These are phyloP conservation scores for Uromys caudimaculatus DNA, from an alignment of 2,797 vertebrate species.

Conservation along the genomic window DNA sequence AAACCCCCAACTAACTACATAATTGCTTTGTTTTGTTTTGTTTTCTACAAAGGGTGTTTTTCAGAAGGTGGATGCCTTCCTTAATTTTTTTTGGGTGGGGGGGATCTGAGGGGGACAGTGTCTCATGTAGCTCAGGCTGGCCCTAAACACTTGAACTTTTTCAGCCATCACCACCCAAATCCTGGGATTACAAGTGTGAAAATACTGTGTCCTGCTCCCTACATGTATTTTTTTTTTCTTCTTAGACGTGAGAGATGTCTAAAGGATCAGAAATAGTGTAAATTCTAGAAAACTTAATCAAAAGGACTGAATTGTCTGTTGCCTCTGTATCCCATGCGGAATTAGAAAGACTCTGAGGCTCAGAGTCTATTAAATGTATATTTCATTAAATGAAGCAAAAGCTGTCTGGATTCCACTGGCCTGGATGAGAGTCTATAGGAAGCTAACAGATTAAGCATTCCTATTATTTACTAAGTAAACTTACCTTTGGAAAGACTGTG, in stretches of 20 bases:
- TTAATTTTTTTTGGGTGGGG: neutral
- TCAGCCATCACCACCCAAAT: neutral
- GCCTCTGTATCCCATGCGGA: neutral
- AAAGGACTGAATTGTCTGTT: neutral
- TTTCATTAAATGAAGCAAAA: conserved; percentile 10
- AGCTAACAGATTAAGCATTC: neutral
- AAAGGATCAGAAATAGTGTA: conserved; percentile 38
- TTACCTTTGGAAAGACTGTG: conserved; percentile 20
- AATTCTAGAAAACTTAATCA: conserved; percentile 34
- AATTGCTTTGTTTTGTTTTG: neutral
- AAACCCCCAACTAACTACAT: conserved; percentile 7
- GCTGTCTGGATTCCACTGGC: neutral
- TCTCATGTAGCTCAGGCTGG: neutral
- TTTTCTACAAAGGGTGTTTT: conserved; percentile 22
- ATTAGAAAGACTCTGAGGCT: neutral
- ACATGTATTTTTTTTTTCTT: neutral
- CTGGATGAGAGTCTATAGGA: neutral
- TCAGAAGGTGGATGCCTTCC: neutral
- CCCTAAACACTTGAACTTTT: neutral
- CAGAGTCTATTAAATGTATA: neutral
- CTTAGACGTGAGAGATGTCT: conserved; percentile 20
- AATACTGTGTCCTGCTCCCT: neutral
- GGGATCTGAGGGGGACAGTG: rapidly evolving
- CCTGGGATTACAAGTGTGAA: neutral
- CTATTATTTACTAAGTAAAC: conserved; percentile 54